Evolutionary conservation across 2,888 invertebrate species (phyloP), one percentile per base, ranked within the genome.

Genomic region (Tholera decimalis): DNA sequence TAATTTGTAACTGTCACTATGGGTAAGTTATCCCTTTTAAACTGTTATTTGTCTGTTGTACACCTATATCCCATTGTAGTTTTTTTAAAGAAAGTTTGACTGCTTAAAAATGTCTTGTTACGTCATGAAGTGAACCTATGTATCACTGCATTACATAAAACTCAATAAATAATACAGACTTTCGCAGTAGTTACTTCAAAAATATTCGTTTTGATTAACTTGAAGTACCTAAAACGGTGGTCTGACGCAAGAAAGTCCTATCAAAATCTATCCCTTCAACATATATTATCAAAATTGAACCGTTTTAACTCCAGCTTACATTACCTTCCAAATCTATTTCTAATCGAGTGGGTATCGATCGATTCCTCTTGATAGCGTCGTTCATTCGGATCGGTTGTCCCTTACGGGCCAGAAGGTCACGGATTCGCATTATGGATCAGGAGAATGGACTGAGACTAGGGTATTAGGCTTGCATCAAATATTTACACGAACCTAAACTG

Each of bases 381-480:
- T 22, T 54, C 39, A 50, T 35, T 69, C 33, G 53, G 26, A 44
- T 44, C 33, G 35, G 20, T 26, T 30, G 43, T 44, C 72, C 53
- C 39, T 77, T 49, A 39, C 9, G 39, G 47, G 11, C 51, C 51
- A 59, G 62, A 76, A 62, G 77, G 71, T 71, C 37, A 24, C 13
- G 33, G 37, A 76, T 43, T 35, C 39, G 24, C 28, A 51, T 68
- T 70, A 51, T 1, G n/a, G 26, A 18, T 28, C 26, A 18, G 11
- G 18, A 28, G 11, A 47, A 47, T 47, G 18, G 9, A 47, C 6
- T 47, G 47, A 47, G 9, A 0, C 11, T 11, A 33, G 11, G 13
- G 33, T 33, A 33, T 33, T 13, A 13, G 11, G 13, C 33, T 33
- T n/a, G n/a, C n/a, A 33, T 33, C 3, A 11, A 33, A 33, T 13